Evolutionary conservation across 2,113 vertebrate species (phyloP).

Genomic region (Bufo gargarizans): DNA sequence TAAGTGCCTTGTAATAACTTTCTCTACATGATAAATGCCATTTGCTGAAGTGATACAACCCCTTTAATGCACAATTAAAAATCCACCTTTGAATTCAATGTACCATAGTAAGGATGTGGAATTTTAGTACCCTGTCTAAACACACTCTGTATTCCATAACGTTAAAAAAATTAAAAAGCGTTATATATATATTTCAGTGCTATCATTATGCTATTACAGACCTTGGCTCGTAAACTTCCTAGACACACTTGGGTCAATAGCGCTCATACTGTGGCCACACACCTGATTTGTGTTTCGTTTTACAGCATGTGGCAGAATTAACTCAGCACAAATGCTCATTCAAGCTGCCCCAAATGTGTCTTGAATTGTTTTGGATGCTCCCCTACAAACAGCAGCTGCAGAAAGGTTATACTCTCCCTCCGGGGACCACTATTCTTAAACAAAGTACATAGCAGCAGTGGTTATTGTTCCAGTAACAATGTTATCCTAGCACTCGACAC

Average conservation of each 20-base stretch:
- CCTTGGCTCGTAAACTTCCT: neutral
- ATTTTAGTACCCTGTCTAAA: no score
- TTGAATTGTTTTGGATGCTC: slow-evolving; percentile 58
- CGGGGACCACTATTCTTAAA: slow-evolving; percentile 58
- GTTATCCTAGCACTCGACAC: slow-evolving; percentile 52
- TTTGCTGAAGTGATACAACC: no score
- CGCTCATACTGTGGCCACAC: neutral
- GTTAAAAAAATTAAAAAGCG: no score
- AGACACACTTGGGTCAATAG: slow-evolving; percentile 17
- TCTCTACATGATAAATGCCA: no score
- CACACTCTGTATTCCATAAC: no score
- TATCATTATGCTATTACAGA: neutral
- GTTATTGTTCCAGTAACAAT: slow-evolving; percentile 58
- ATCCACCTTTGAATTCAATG: no score
- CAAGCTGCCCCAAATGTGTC: slow-evolving; percentile 60
- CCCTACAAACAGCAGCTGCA: slow-evolving; percentile 57
- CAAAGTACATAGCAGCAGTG: slow-evolving; percentile 54
- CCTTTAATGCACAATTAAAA: no score
- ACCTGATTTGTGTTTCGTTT: slow-evolving; percentile 54
- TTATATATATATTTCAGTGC: neutral
- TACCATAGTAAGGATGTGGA: no score
- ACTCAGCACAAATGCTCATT: slow-evolving; percentile 57
- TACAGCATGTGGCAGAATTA: slow-evolving; percentile 57
- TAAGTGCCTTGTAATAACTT: no score
- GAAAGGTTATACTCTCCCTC: slow-evolving; percentile 57